These are phyloP conservation scores for Meloe dianella DNA, from an alignment of 2,888 invertebrate genomes.

Conservation along the genomic window DNA sequence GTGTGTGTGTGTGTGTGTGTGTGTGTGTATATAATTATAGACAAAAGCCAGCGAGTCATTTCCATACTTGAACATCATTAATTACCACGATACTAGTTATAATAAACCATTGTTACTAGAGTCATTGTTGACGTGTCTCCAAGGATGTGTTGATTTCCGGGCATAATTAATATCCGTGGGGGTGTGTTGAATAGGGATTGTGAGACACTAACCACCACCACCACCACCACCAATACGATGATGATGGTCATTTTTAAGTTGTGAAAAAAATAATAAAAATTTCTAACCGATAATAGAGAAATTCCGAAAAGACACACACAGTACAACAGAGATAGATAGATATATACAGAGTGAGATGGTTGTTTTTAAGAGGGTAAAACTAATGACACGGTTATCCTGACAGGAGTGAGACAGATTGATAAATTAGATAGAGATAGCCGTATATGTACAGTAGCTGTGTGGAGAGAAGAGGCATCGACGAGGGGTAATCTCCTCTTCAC, in stretches of 20 bases:
- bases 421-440: not conserved
- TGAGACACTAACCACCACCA: not conserved
- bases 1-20: not conserved
- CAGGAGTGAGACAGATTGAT: conserved; percentile 16
- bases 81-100: conserved; percentile 57
- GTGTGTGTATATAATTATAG: conserved; percentile 51
- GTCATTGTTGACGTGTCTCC: conserved; percentile 57
- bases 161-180: conserved; percentile 53
- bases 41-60: conserved; percentile 56
- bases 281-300: too few species aligned
- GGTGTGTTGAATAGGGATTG: not conserved
- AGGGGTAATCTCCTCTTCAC: conserved; percentile 55
- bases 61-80: conserved; percentile 56
- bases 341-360: not conserved
- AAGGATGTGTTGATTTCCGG: conserved; percentile 55
- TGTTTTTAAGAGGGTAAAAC: conserved; percentile 22
- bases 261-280: not conserved
- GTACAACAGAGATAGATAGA: not conserved
- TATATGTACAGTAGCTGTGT: not conserved
- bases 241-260: not conserved
- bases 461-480: conserved; percentile 20
- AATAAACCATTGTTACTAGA: conserved; percentile 56
- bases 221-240: not conserved
- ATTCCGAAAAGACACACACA: too few species aligned
- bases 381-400: conserved; percentile 50